Conservation (phyloP, 1,140 invertebrate genomes). For the Venustaconcha ellipsiformis region DNA sequence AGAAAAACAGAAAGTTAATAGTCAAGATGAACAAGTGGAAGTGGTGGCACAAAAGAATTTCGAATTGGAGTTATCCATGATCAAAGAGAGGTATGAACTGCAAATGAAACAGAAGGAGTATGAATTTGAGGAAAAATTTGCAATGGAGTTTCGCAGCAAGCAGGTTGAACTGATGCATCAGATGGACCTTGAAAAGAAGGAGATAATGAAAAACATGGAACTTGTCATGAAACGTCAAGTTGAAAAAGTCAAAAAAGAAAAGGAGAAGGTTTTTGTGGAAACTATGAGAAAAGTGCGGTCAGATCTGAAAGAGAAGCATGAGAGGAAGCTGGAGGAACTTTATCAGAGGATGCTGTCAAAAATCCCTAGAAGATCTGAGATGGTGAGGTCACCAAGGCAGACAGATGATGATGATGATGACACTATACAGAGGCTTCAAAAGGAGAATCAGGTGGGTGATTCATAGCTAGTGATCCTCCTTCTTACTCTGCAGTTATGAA, state of each 20-base stretch:
- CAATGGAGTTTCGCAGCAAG: conserved; percentile 27
- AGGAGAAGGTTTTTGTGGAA: conserved; percentile 55
- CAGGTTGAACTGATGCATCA: conserved; percentile 36
- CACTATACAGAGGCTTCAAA: conserved; percentile 43
- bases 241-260: conserved; percentile 46
- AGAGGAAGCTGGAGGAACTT: conserved; percentile 7
- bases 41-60: too few species aligned
- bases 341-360: conserved; percentile 14
- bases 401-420: conserved; percentile 21
- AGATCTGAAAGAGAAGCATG: conserved; percentile 41
- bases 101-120: conserved; percentile 36
- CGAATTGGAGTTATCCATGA: too few species aligned
- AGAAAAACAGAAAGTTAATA: too few species aligned
- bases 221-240: conserved; percentile 43
- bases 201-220: conserved; percentile 42
- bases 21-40: too few species aligned
- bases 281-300: conserved; percentile 53
- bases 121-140: conserved; percentile 43
- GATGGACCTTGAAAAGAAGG: conserved; percentile 38
- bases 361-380: conserved; percentile 13
- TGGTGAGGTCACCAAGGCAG: conserved; percentile 5
- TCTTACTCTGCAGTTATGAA: too few species aligned
- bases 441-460: conserved; percentile 54
- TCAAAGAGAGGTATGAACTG: not conserved
- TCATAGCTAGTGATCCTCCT: not conserved